phyloP scores from a whole-genome alignment of 2,888 invertebrate genomes.

The Caenorhabditis sp. region DNA sequence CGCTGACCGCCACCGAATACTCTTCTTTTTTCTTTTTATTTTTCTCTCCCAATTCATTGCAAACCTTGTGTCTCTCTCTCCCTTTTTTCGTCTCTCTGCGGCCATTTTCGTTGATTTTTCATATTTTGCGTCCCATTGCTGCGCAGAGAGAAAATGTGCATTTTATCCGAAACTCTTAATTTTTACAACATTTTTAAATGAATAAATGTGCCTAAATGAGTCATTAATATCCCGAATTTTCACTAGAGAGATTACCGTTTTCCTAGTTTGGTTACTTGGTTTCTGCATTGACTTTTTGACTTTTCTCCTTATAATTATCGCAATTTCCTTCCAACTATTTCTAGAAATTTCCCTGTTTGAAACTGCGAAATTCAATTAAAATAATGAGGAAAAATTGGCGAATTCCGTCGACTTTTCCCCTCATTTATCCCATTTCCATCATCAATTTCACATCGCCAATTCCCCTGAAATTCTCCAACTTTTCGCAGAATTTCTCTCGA shows the following conservation, averaged over 20 bases:
- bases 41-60: neutral
- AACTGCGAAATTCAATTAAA: neutral
- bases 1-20: slow-evolving; percentile 10
- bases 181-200: neutral
- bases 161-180: neutral
- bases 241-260: neutral
- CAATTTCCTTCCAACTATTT: no score
- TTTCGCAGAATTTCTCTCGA: neutral
- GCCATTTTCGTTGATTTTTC: neutral
- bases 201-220: neutral
- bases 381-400: neutral
- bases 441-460: no score
- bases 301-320: neutral
- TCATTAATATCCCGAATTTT: no score
- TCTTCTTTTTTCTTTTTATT: neutral
- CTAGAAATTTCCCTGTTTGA: no score
- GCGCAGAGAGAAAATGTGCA: neutral
- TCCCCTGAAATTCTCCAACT: neutral
- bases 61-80: neutral
- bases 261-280: neutral
- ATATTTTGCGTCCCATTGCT: neutral
- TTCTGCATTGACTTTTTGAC: neutral
- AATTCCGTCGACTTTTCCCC: no score
- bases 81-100: neutral
- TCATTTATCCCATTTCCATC: no score